These are phyloP conservation scores for Gastrophysa polygoni DNA, from an alignment of 2,888 invertebrate species.

Conservation along the genomic window DNA sequence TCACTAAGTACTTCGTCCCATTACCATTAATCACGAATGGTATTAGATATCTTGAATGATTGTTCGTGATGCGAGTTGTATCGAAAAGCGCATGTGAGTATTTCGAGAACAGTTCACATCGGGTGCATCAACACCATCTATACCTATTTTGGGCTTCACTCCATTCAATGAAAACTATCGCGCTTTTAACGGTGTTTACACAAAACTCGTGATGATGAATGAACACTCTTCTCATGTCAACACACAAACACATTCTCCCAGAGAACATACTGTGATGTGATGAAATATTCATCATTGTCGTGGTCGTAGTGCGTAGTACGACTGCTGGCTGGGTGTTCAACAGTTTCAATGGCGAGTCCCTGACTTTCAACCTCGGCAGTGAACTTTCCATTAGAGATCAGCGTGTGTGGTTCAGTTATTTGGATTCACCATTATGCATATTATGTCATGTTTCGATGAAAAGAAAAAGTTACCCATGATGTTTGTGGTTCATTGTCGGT, in stretches of 20 bases:
- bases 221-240: conserved; percentile 12
- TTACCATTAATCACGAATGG: conserved; percentile 23
- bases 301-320: too few species aligned
- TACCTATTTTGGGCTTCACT: not conserved
- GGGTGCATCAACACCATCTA: too few species aligned
- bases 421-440: too few species aligned
- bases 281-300: not conserved
- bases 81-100: too few species aligned
- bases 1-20: conserved; percentile 17
- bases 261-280: not conserved
- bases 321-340: conserved; percentile 12
- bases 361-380: conserved; percentile 25
- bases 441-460: too few species aligned
- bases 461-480: too few species aligned
- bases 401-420: too few species aligned
- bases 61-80: not conserved
- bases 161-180: not conserved
- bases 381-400: too few species aligned
- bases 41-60: conserved; percentile 1
- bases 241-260: not conserved
- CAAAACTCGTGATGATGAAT: conserved; percentile 19
- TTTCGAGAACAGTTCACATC: too few species aligned
- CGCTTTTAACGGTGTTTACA: conserved; percentile 20
- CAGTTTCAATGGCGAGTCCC: conserved; percentile 19
- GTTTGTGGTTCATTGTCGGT: too few species aligned